phyloP scores from a whole-genome alignment of 2,888 invertebrate genomes.

The Nudaria mundana region DNA sequence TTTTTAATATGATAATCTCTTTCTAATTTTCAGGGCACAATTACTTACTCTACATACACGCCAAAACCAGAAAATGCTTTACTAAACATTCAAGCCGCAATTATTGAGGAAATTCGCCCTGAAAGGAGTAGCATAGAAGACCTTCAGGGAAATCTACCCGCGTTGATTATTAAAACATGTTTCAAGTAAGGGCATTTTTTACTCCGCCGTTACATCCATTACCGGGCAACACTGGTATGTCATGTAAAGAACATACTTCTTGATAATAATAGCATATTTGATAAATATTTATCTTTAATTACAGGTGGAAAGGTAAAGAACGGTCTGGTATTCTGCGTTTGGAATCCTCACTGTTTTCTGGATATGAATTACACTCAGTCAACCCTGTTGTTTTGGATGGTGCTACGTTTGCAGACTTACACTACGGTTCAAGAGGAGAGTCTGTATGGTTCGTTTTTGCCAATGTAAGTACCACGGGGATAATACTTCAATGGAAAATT shows the following conservation, averaged over 20 bases:
- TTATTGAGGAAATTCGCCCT: constrained; percentile 83
- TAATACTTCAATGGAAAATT: background rate
- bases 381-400: constrained; percentile 79
- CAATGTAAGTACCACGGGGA: constrained; percentile 73
- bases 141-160: constrained; percentile 83
- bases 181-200: constrained; percentile 82
- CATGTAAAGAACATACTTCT: too few species aligned
- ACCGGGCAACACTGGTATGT: too few species aligned
- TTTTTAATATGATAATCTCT: background rate
- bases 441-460: constrained; percentile 85
- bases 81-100: constrained; percentile 82
- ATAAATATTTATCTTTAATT: background rate
- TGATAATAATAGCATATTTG: background rate
- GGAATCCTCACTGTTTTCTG: constrained; percentile 83
- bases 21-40: constrained; percentile 75
- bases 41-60: constrained; percentile 83
- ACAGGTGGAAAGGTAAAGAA: constrained; percentile 82
- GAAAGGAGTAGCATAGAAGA: constrained; percentile 84
- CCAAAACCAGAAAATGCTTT: constrained; percentile 80
- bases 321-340: constrained; percentile 83
- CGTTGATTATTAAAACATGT: constrained; percentile 83
- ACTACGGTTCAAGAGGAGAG: constrained; percentile 82
- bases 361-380: constrained; percentile 81
- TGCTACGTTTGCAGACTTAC: constrained; percentile 80
- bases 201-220: too few species aligned